A percentile compares a stretch with the other conserved stretches of the same genome.
Evolutionary conservation across 1,140 invertebrate genomes (phyloP).

Genomic region (Zaprionus africanus): DNA sequence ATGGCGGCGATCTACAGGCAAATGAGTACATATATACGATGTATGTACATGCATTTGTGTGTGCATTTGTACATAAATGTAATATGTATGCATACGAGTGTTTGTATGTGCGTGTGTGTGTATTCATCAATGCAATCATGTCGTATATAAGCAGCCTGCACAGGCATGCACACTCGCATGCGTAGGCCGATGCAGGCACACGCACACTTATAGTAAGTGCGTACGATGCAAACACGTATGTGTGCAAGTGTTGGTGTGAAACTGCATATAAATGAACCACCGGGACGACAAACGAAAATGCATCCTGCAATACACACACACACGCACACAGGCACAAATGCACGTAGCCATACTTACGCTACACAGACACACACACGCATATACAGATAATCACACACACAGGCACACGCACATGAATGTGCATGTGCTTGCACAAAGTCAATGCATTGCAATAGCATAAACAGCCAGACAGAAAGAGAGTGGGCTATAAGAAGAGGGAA

Average conservation of each 20-base stretch:
- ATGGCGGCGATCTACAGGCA: not conserved
- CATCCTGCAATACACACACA: constrained; percentile 42
- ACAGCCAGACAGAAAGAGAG: constrained; percentile 57
- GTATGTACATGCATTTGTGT: not conserved
- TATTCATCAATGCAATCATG: not conserved
- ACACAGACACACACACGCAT: constrained; percentile 8
- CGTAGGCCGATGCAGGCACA: not conserved
- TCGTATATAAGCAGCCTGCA: not conserved
- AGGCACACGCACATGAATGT: constrained; percentile 8
- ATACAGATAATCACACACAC: constrained; percentile 7
- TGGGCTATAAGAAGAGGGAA: not conserved
- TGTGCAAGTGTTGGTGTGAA: not conserved
- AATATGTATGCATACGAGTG: not conserved
- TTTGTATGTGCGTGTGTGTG: not conserved
- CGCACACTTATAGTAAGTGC: not conserved
- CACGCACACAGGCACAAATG: not conserved
- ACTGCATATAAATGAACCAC: constrained; percentile 49
- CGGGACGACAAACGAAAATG: constrained; percentile 67
- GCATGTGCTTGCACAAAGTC: not conserved
- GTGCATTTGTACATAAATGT: not conserved
- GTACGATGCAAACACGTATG: constrained; percentile 9
- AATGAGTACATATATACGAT: not conserved
- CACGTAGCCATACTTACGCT: not conserved
- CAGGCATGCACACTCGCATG: too few species aligned
- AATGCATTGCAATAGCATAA: constrained; percentile 52